A percentile compares a stretch with the other conserved stretches of the same genome.
Evolutionary conservation across 2,113 vertebrate genomes (phyloP).

Genomic region (Bambusicola thoracicus): DNA sequence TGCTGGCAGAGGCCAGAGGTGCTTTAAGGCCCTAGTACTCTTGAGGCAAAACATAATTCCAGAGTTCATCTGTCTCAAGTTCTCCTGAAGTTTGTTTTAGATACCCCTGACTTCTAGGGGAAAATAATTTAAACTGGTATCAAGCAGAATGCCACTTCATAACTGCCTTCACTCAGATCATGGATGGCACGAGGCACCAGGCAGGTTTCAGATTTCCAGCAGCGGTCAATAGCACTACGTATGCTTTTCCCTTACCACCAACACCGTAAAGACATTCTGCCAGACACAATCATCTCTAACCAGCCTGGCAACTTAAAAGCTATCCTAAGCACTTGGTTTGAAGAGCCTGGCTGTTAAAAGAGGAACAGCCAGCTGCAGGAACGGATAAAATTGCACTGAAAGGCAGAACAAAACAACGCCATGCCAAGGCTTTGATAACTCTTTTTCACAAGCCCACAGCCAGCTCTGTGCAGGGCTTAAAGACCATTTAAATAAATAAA

Average conservation of each 20-base stretch:
- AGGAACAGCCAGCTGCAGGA: conserved; percentile 45
- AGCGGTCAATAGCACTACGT: background rate
- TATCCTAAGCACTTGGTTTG: background rate
- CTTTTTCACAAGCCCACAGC: background rate
- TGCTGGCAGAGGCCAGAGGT: background rate
- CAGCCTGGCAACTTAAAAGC: background rate
- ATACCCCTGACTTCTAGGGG: background rate
- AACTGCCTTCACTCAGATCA: background rate
- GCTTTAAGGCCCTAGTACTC: background rate
- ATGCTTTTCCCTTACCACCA: background rate
- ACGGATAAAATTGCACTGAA: conserved; percentile 26
- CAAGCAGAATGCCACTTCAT: background rate
- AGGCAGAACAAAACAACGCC: conserved; percentile 14
- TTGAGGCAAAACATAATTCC: background rate
- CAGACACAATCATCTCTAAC: conserved; percentile 20
- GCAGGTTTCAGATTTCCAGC: conserved; percentile 5
- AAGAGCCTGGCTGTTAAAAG: conserved; percentile 13
- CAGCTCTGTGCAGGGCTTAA: background rate
- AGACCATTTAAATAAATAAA: background rate
- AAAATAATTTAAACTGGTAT: background rate
- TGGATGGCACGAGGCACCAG: background rate
- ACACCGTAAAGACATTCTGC: background rate
- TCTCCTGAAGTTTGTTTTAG: background rate
- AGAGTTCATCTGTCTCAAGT: conserved; percentile 4
- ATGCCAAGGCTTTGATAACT: background rate